Conservation (phyloP, 1,140 invertebrate genomes). For the Andrena cerasifolii region DNA sequence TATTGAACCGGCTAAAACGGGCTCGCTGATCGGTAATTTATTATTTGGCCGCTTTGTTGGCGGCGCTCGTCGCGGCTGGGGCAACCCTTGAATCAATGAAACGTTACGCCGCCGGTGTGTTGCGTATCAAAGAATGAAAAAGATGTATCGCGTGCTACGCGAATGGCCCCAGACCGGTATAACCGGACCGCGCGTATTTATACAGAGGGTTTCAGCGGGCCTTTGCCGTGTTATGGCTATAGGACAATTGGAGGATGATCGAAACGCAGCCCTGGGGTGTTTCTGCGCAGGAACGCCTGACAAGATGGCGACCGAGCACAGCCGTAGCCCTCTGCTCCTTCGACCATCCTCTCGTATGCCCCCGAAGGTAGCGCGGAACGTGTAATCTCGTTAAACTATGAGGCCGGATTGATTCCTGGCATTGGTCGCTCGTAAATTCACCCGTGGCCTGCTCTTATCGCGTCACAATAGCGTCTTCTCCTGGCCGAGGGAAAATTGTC, state of each 20-base stretch:
- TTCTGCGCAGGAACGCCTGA: slow-evolving; percentile 63
- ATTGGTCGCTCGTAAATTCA: slow-evolving; percentile 71
- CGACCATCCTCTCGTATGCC: slow-evolving; percentile 7
- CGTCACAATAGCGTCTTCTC: slow-evolving; percentile 48
- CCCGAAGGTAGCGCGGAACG: slow-evolving; percentile 59
- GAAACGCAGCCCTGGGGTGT: slow-evolving; percentile 64
- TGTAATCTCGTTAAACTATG: slow-evolving; percentile 73
- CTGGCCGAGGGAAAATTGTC: slow-evolving; percentile 12
- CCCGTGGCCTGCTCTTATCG: slow-evolving; percentile 63
- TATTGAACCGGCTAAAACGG: background rate
- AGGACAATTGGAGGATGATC: slow-evolving; percentile 63
- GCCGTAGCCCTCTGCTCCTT: background rate
- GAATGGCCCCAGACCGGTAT: slow-evolving; percentile 25
- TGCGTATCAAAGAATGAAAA: slow-evolving; percentile 14
- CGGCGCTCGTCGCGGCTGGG: no score
- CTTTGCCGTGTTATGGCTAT: slow-evolving; percentile 19
- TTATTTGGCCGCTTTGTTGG: background rate
- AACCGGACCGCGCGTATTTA: slow-evolving; percentile 33
- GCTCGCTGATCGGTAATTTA: slow-evolving; percentile 1
- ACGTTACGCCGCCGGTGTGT: background rate
- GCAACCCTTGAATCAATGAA: slow-evolving; percentile 7
- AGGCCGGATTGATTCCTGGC: slow-evolving; percentile 75
- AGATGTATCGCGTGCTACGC: slow-evolving; percentile 41
- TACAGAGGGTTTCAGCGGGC: slow-evolving; percentile 31
- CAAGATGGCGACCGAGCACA: slow-evolving; percentile 63